A percentile compares a stretch with the other conserved stretches of the same genome.
Conservation (phyloP, 2,113 vertebrate genomes). For the Paramisgurnus dabryanus region DNA sequence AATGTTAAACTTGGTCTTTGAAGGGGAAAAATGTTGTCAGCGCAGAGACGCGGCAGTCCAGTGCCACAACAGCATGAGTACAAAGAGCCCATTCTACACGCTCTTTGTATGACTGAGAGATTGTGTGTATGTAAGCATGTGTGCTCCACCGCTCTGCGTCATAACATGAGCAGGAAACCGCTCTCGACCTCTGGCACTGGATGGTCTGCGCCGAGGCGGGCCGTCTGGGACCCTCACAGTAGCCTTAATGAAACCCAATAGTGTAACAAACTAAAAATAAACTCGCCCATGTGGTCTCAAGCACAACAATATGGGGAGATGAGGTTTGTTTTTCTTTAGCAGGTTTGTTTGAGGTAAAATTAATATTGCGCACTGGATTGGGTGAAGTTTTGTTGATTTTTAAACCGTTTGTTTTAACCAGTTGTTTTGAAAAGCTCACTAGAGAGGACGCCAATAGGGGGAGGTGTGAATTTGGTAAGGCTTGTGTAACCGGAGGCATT, state of each 20-base stretch:
- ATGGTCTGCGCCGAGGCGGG: slow-evolving; percentile 27
- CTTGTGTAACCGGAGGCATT: no score
- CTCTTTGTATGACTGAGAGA: slow-evolving; percentile 34
- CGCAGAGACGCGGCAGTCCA: slow-evolving; percentile 41
- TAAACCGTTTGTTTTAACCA: background rate
- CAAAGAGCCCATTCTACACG: slow-evolving; percentile 61
- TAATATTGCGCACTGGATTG: slow-evolving; percentile 24
- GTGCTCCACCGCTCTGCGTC: slow-evolving; percentile 51
- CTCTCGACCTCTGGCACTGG: slow-evolving; percentile 52
- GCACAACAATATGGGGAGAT: slow-evolving; percentile 46
- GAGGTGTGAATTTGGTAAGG: no score
- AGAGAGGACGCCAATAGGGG: no score
- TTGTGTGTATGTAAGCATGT: slow-evolving; percentile 42
- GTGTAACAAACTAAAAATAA: slow-evolving; percentile 74
- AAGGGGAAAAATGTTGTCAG: slow-evolving; percentile 60
- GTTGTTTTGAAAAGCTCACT: background rate
- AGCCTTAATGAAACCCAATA: slow-evolving; percentile 69
- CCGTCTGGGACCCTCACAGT: slow-evolving; percentile 57
- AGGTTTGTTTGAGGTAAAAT: slow-evolving; percentile 61
- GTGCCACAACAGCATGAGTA: slow-evolving; percentile 38
- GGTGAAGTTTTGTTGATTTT: no score
- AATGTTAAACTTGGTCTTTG: slow-evolving; percentile 40
- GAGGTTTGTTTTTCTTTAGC: slow-evolving; percentile 46
- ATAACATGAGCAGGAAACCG: slow-evolving; percentile 60
- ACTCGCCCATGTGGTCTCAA: slow-evolving; percentile 57